These are phyloP conservation scores for Callipepla squamata DNA, from an alignment of 2,113 vertebrate species.

Conservation along the genomic window DNA sequence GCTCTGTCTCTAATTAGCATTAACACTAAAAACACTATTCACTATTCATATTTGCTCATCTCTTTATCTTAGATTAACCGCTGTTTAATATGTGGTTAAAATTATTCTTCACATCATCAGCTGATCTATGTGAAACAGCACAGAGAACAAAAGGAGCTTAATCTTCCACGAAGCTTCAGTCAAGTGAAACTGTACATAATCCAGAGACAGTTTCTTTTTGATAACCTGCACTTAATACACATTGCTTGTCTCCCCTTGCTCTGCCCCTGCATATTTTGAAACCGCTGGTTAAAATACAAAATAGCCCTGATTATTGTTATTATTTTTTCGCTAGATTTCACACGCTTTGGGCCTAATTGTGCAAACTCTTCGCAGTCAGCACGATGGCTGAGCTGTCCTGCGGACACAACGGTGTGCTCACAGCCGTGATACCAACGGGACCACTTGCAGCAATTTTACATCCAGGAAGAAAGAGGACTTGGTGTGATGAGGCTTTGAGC, in stretches of 20 bases:
- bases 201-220: constrained; percentile 66
- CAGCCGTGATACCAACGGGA: not conserved
- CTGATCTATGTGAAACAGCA: constrained; percentile 60
- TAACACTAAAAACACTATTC: constrained; percentile 51
- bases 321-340: not conserved
- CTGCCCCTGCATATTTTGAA: not conserved
- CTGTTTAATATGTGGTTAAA: constrained; percentile 67
- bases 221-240: constrained; percentile 46
- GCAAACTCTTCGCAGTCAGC: not conserved
- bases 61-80: constrained; percentile 67
- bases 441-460: not conserved
- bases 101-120: constrained; percentile 68
- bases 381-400: not conserved
- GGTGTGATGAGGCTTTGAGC: not conserved
- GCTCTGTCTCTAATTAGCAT: constrained; percentile 57
- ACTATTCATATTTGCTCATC: constrained; percentile 68
- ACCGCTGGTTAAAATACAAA: constrained; percentile 18
- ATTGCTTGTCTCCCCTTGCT: not conserved
- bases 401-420: fast-evolving
- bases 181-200: constrained; percentile 65
- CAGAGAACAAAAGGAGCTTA: constrained; percentile 72
- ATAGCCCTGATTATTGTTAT: not conserved
- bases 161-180: constrained; percentile 70
- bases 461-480: not conserved
- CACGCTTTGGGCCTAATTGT: not conserved